Conservation (phyloP, 2,888 invertebrate species). For the Hedya salicella region DNA sequence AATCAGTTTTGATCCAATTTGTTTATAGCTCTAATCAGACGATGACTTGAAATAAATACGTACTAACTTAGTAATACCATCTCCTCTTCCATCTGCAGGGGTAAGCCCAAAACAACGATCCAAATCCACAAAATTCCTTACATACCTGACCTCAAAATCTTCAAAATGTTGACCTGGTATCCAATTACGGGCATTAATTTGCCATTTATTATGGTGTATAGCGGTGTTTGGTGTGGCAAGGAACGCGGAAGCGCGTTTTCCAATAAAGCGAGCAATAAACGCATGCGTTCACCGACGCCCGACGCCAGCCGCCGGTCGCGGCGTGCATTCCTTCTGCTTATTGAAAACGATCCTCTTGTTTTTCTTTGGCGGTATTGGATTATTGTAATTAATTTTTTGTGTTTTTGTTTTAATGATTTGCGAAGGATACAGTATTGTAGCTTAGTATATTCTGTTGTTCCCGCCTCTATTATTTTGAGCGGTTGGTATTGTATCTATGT, state of each 20-base stretch:
- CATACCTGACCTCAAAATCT: background rate
- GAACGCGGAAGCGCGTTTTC: conserved; percentile 78
- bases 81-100: no score
- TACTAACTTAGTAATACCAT: no score
- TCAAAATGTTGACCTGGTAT: conserved; percentile 26
- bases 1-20: background rate
- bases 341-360: conserved; percentile 43
- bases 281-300: conserved; percentile 59
- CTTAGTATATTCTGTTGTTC: background rate
- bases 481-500: no score
- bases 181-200: conserved; percentile 29
- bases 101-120: background rate
- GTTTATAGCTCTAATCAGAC: background rate
- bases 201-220: conserved; percentile 62
- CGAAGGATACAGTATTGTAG: background rate
- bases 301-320: conserved; percentile 45
- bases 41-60: no score
- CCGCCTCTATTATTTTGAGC: no score
- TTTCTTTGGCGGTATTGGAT: conserved; percentile 22
- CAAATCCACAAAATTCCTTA: background rate
- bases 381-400: conserved; percentile 8
- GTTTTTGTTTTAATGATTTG: background rate
- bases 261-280: conserved; percentile 76
- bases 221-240: conserved; percentile 63
- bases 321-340: conserved; percentile 63